Base-by-base conservation (phyloP, 1,140 invertebrate genomes). In the Pomacea maculata region DNA sequence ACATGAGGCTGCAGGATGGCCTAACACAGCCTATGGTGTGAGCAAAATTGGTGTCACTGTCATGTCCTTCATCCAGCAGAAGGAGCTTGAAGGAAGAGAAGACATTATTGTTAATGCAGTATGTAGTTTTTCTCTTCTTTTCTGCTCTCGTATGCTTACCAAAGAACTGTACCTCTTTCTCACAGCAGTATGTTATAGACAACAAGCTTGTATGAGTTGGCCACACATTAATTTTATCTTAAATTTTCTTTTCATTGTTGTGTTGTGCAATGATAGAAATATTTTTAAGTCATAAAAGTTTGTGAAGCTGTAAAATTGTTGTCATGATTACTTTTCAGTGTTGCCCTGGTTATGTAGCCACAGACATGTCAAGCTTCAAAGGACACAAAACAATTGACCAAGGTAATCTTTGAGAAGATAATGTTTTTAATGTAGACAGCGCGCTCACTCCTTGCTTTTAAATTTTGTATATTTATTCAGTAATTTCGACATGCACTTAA, bases 331-430 rank as follows among this genome's bases (percentile, higher is more conserved):
- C 55, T 71, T 86, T 86, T 65, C 82, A 88, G 85, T 87, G 87
- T 73, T 88, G 91, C 86, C 92, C 92, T 61, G 93, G 93, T 0
- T 95, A 94, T 90, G 95, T 95, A 9, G 92, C 93, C 84, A 96
- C 95, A 8, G 94, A 95, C 85, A 95, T 95, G 95, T 92, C 93
- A 5, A 93, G 93, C 61, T 93, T 95, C 83, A 94, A 94, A 85
- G 95, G 95, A 12, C 87, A 84, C 0, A 88, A 95, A 11, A 94
- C 93, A 17, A 93, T 94, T 77, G 94, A 95, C 80, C 82, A 94
- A 89, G 95, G 94, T 91, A 87, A 25, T 52, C 77, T 52, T n/a
- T n/a, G 57, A 8, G 21, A 61, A 0, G 15, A 9, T 61, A 14
- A 11, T 2, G 1, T 14, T 1, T 61, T 61, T 6, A 14, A 61